Evolutionary conservation across 2,113 vertebrate genomes (phyloP), one percentile per base, ranked within the genome.

Genomic region (Falcunculus frontatus): DNA sequence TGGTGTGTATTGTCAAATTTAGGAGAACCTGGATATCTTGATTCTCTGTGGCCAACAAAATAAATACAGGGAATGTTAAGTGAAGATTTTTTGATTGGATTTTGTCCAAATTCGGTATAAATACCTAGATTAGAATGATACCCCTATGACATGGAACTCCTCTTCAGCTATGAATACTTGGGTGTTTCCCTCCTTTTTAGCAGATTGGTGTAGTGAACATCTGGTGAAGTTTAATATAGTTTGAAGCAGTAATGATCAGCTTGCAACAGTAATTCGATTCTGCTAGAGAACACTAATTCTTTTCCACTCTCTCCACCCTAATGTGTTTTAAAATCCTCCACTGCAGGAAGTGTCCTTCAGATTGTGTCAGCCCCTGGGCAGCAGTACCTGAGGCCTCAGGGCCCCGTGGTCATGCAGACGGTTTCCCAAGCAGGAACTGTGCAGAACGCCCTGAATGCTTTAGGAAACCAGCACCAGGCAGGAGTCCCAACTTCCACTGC

Each of bases 361-460:
- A 99, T 99, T 37, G 98, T 99, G 81, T 99, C 99, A 6, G 98
- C 99, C 75, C 99, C 99, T 0, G 99, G 99, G 35, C 99, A 99
- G 94, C 98, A 98, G 91, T 98, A 99, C 84, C 97, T 99, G 69
- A 97, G 98, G 74, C 98, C 98, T 18, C 98, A 98, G 89, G 98
- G 98, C 30, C 98, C 98, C 0, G 98, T 99, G 98, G 98, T 99
- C 50, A 98, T 99, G 98, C 99, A 98, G 93, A 97, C 98, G 0
- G 93, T 98, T 63, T 97, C 98, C 49, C 98, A 98, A 64, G 75
- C 98, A 13, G 98, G 98, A 59, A 96, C 98, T 39, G 97, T 98
- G 59, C 97, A 98, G 78, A 98, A 98, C 0, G 97, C 98, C 16
- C 95, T 98, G 52, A 97, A 98, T 3, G 95, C 98, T 74, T 97